Evolutionary conservation across 2,888 invertebrate genomes (phyloP).

Genomic region (Incurvaria masculella): DNA sequence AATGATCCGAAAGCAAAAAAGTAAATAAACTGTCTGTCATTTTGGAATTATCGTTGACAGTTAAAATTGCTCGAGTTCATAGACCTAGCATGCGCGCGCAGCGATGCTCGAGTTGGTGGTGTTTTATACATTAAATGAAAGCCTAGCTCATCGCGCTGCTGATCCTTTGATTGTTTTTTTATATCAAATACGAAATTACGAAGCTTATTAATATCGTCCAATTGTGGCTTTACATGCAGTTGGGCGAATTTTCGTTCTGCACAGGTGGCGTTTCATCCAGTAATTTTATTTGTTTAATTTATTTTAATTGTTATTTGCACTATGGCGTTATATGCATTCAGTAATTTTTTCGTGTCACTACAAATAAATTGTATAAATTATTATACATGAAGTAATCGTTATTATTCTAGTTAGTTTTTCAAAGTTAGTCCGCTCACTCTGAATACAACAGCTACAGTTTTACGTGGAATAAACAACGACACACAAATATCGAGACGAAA

Average conservation of each 20-base stretch:
- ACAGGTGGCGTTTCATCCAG: not conserved
- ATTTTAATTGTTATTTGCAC: not conserved
- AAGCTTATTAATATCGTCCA: not conserved
- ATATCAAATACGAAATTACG: not conserved
- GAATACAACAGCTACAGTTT: no score
- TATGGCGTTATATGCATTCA: not conserved
- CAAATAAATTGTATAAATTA: no score
- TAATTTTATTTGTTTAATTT: no score
- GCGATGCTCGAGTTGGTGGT: not conserved
- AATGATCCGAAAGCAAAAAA: conserved; percentile 20
- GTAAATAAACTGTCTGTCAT: conserved; percentile 18
- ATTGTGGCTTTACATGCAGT: not conserved
- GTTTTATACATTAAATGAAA: not conserved
- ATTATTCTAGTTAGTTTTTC: no score
- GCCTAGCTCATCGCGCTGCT: not conserved
- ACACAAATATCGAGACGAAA: no score
- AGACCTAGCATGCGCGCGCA: not conserved
- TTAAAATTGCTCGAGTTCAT: not conserved
- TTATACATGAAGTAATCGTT: no score
- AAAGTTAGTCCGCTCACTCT: no score
- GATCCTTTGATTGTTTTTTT: not conserved
- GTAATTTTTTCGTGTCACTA: not conserved
- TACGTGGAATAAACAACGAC: no score
- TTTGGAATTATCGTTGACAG: conserved; percentile 5
- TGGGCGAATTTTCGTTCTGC: not conserved